A percentile compares a stretch with the other conserved stretches of the same genome.
Conservation (phyloP, 2,797 vertebrate species). For the Propithecus perrieri region DNA sequence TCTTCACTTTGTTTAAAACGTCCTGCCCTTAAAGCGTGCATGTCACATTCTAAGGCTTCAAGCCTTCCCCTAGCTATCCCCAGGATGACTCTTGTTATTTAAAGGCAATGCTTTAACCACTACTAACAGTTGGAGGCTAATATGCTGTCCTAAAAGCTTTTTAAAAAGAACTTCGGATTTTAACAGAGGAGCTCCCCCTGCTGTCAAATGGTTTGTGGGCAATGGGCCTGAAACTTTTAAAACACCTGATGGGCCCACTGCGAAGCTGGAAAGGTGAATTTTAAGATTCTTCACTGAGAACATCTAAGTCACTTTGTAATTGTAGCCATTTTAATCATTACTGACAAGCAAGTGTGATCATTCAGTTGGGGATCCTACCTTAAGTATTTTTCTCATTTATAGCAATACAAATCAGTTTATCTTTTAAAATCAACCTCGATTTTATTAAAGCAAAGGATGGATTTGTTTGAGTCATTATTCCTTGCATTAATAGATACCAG, state of each 20-base stretch:
- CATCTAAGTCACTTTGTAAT: background rate
- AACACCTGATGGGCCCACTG: background rate
- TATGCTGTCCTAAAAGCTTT: background rate
- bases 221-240: background rate
- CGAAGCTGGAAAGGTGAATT: background rate
- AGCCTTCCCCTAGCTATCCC: background rate
- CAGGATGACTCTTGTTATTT: background rate
- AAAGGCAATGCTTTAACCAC: background rate
- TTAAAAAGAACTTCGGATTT: background rate
- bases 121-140: background rate
- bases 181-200: conserved; percentile 68
- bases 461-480: background rate
- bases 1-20: background rate
- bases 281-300: background rate
- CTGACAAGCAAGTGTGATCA: background rate
- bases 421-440: conserved; percentile 12
- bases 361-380: background rate
- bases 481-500: background rate
- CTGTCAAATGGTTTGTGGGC: background rate
- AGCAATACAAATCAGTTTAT: background rate
- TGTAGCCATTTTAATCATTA: background rate
- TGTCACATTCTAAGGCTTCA: background rate
- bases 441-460: background rate
- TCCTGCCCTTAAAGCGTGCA: background rate
- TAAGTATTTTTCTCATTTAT: background rate